phyloP scores from a whole-genome alignment of 2,797 vertebrate genomes.

The Aplochiton taeniatus region DNA sequence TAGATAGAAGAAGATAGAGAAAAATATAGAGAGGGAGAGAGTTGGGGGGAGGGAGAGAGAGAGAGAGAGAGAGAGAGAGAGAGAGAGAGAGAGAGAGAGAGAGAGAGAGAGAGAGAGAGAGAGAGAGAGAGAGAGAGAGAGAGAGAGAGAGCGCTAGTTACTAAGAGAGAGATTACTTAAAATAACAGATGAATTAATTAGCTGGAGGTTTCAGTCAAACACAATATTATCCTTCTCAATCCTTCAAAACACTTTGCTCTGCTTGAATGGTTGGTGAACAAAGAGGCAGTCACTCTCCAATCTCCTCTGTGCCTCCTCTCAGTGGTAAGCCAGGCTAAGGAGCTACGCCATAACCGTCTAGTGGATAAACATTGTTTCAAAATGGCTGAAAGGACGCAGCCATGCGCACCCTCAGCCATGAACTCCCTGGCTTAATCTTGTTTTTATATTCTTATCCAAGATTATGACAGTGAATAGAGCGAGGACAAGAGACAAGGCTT shows the following conservation, averaged over 20 bases:
- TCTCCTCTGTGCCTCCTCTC: slow-evolving; percentile 45
- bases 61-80: too few relatives aligned
- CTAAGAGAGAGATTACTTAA: not conserved
- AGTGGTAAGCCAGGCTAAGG: slow-evolving; percentile 57
- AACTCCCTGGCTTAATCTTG: slow-evolving; percentile 64
- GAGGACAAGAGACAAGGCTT: slow-evolving; percentile 60
- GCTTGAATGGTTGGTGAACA: slow-evolving; percentile 52
- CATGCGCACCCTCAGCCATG: slow-evolving; percentile 62
- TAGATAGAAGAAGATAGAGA: too few relatives aligned
- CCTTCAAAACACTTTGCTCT: slow-evolving; percentile 17
- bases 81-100: too few relatives aligned
- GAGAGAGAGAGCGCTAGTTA: too few relatives aligned
- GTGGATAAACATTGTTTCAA: slow-evolving; percentile 70
- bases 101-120: too few relatives aligned
- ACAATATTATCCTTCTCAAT: not conserved
- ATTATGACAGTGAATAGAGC: slow-evolving; percentile 67
- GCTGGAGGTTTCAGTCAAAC: not conserved
- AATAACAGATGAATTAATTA: not conserved
- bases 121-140: too few relatives aligned
- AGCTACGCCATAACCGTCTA: slow-evolving; percentile 53
- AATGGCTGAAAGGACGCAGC: slow-evolving; percentile 70
- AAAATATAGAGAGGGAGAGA: too few relatives aligned
- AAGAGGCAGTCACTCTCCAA: slow-evolving; percentile 58
- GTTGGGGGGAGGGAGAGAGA: too few relatives aligned
- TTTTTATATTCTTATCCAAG: slow-evolving; percentile 56